Conservation (phyloP, 2,888 invertebrate species). For the Eugnorisma glareosa region DNA sequence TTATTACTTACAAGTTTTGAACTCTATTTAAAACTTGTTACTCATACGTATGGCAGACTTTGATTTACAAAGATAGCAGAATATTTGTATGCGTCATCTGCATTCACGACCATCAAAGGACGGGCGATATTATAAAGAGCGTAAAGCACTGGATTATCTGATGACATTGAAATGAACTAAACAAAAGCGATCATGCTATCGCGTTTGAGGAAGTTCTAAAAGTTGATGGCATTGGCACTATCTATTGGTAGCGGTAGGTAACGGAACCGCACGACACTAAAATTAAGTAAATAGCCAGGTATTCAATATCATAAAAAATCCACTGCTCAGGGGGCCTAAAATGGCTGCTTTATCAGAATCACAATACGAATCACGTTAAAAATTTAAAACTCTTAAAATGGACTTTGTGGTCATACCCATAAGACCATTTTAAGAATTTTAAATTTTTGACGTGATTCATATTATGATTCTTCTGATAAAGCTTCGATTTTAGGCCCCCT, state of each 20-base stretch:
- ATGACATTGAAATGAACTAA: not conserved
- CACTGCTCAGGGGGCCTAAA: not conserved
- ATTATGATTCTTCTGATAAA: too few species aligned
- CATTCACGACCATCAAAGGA: not conserved
- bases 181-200: not conserved
- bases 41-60: too few species aligned
- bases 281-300: not conserved
- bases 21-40: not conserved
- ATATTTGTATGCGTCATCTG: not conserved
- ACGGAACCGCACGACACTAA: not conserved
- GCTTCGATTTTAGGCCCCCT: too few species aligned
- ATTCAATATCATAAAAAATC: not conserved
- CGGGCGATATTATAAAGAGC: not conserved
- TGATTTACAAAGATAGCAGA: too few species aligned
- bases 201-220: not conserved
- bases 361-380: too few species aligned
- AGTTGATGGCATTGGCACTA: not conserved
- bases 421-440: too few species aligned
- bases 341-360: too few species aligned
- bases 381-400: too few species aligned
- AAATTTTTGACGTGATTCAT: too few species aligned
- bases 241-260: not conserved
- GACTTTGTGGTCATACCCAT: too few species aligned
- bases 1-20: constrained; percentile 1
- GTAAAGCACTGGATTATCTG: not conserved